phyloP scores from a whole-genome alignment of 1,140 invertebrate species.

The Pseudomyrmex gracilis region DNA sequence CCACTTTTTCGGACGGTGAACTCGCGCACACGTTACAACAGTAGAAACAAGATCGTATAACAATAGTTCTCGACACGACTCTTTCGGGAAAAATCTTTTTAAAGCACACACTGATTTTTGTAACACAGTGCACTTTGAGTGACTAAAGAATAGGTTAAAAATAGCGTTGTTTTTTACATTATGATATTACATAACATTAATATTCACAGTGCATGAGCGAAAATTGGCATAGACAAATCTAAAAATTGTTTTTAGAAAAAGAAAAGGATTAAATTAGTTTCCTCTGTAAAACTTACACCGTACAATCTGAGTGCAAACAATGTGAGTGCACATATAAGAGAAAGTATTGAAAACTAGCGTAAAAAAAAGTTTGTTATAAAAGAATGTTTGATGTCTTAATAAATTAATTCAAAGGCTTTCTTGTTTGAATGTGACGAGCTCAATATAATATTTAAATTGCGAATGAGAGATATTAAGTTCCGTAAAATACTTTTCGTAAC shows the following conservation, averaged over 20 bases:
- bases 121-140: not conserved
- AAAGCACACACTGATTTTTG: not conserved
- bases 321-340: not conserved
- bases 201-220: too few species aligned
- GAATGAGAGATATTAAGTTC: not conserved
- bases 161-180: too few species aligned
- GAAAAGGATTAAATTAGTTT: too few species aligned
- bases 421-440: not conserved
- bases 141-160: not conserved
- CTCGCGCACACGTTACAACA: slow-evolving; percentile 14
- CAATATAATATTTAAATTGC: slow-evolving; percentile 8
- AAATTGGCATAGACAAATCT: too few species aligned
- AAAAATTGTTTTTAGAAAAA: too few species aligned
- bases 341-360: not conserved
- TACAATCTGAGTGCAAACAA: too few species aligned
- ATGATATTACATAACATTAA: too few species aligned
- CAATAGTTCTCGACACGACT: not conserved
- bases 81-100: slow-evolving; percentile 20
- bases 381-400: too few species aligned
- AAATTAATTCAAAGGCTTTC: not conserved
- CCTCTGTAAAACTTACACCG: too few species aligned
- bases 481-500: not conserved
- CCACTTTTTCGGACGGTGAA: slow-evolving; percentile 31
- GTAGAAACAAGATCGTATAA: slow-evolving; percentile 1
- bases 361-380: not conserved